Base-by-base conservation (phyloP, 2,888 invertebrate genomes). In the Drosophila multiciliata region DNA sequence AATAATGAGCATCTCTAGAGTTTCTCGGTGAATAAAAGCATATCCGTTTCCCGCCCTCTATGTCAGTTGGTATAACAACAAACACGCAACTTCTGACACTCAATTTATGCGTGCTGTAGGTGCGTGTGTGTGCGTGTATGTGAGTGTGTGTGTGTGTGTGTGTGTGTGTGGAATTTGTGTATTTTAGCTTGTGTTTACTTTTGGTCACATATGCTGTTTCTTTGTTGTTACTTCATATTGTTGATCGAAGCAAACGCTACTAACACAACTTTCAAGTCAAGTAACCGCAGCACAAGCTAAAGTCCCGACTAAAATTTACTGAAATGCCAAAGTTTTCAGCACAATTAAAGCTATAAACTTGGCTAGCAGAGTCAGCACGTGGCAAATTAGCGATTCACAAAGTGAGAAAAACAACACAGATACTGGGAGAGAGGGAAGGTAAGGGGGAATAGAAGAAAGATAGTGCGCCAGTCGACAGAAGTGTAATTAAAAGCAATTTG, bases 271-370 rank as follows among this genome's bases (percentile, higher is more conserved):
- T 33, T 38, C 45, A 48, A 53, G 45, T 40, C 17, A 15, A 55
- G 26, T 40, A 26, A 26, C 20, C 33, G 12, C 11, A 29, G 17
- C 42, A 63, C 52, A 32, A 8, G 49, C 52, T 66, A 58, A 45
- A 62, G 65, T 60, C 54, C 38, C 49, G 45, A 67, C 20, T 20
- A 53, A 58, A 83, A 89, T 84, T 89, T 78, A 83, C 74, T 75
- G 75, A 73, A 80, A 61, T 65, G 68, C 64, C 74, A 76, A 89
- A 89, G 85, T 89, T 89, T 87, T 71, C 42, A 87, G 70, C 74
- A 57, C 73, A 89, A 84, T 84, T 79, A 73, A 76, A 68, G 75
- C 67, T 55, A 75, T 85, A 84, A 89, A 89, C 70, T 78, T 84
- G 65, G 82, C 66, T 72, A 66, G 78, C 64, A 40, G 63, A 67